phyloP scores from a whole-genome alignment of 1,140 invertebrate genomes.

The Pseudomyrmex flavicornis region DNA sequence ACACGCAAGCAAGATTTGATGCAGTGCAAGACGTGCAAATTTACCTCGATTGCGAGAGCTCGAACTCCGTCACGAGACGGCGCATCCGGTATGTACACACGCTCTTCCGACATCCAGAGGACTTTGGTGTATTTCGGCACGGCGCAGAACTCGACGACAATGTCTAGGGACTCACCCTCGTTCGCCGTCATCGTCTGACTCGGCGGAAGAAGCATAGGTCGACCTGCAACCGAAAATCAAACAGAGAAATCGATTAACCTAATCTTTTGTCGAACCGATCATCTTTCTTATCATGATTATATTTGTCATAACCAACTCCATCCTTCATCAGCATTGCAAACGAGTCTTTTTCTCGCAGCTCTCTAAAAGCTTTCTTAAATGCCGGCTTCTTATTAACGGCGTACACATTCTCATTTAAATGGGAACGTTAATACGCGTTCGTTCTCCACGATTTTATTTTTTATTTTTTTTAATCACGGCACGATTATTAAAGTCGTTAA shows the following conservation, averaged over 20 bases:
- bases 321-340: not conserved
- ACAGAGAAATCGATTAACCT: conserved; percentile 47
- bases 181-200: conserved; percentile 85
- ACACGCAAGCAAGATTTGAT: conserved; percentile 14
- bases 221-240: conserved; percentile 83
- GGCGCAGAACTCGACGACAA: conserved; percentile 87
- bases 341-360: not conserved
- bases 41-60: conserved; percentile 86
- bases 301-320: conserved; percentile 43
- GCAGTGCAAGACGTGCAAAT: conserved; percentile 13
- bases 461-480: not conserved
- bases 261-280: conserved; percentile 23
- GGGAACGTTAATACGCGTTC: conserved; percentile 20
- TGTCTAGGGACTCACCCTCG: conserved; percentile 84
- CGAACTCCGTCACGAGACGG: conserved; percentile 84
- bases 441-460: conserved; percentile 33
- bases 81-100: conserved; percentile 85
- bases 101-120: conserved; percentile 86
- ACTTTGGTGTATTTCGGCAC: conserved; percentile 86
- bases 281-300: not conserved
- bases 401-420: conserved; percentile 51
- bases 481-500: not conserved
- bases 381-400: conserved; percentile 56
- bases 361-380: conserved; percentile 43
- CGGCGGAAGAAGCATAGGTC: conserved; percentile 86